phyloP scores from a whole-genome alignment of 2,888 invertebrate genomes.

The Myopa tessellatipennis region DNA sequence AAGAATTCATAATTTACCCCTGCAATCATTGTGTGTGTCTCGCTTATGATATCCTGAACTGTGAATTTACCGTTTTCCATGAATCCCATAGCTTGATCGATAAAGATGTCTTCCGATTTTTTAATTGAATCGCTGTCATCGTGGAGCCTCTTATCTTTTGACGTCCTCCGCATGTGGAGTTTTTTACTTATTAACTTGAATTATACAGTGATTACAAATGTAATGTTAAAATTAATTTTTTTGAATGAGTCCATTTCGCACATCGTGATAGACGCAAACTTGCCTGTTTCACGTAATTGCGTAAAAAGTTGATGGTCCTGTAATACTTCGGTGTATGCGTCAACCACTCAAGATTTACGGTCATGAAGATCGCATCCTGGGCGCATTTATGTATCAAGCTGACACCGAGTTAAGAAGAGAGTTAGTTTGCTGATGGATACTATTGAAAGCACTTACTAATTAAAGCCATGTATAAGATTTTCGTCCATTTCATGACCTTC shows the following conservation, averaged over 20 bases:
- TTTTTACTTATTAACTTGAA: slow-evolving; percentile 16
- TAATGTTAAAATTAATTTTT: neutral
- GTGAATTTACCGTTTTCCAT: slow-evolving; percentile 49
- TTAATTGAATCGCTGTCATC: slow-evolving; percentile 31
- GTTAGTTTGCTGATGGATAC: neutral
- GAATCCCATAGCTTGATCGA: slow-evolving; percentile 50
- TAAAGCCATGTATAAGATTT: slow-evolving; percentile 25
- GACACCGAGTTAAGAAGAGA: neutral
- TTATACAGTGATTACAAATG: neutral
- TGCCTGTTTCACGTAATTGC: slow-evolving; percentile 34
- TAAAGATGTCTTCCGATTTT: slow-evolving; percentile 47
- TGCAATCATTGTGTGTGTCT: slow-evolving; percentile 51
- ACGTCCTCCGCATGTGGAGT: neutral
- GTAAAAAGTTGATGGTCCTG: slow-evolving; percentile 37
- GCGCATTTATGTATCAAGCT: slow-evolving; percentile 25
- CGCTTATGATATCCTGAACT: slow-evolving; percentile 50
- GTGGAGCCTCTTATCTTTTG: neutral
- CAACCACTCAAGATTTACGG: slow-evolving; percentile 37
- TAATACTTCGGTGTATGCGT: slow-evolving; percentile 44
- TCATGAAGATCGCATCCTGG: slow-evolving; percentile 27
- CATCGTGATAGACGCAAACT: slow-evolving; percentile 13
- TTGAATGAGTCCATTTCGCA: neutral
- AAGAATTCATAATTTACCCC: slow-evolving; percentile 48
- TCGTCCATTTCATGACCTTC: slow-evolving; percentile 25
- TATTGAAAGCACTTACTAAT: slow-evolving; percentile 37